These are phyloP conservation scores for Henricia sp. DNA, from an alignment of 53 echinoderm and acorn worm species.

Conservation along the genomic window DNA sequence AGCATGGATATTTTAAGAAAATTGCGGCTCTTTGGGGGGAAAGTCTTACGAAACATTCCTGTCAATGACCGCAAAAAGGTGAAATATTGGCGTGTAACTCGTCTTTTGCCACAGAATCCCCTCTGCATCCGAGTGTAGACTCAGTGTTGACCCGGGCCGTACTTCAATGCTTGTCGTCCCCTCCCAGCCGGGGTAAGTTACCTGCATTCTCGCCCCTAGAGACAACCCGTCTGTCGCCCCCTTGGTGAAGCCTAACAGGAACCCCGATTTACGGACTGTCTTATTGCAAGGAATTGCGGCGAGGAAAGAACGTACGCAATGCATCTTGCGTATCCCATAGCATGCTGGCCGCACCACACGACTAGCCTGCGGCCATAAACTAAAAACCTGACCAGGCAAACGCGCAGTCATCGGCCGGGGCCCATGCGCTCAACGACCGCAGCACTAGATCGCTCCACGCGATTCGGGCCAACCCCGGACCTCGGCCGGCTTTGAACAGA, in stretches of 20 bases:
- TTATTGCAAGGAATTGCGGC: background rate
- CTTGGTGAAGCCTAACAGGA: constrained; percentile 36
- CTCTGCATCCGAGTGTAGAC: constrained; percentile 15
- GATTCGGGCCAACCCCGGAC: constrained; percentile 19
- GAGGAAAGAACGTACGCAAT: too few relatives aligned
- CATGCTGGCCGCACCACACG: background rate
- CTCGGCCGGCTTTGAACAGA: constrained; percentile 56
- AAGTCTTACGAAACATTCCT: too few relatives aligned
- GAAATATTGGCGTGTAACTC: constrained; percentile 1
- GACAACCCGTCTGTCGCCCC: constrained; percentile 43
- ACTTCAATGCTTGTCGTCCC: background rate
- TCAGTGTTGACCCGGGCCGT: constrained; percentile 17
- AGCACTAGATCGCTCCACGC: background rate
- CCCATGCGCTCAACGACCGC: background rate
- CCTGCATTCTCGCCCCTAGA: constrained; percentile 5
- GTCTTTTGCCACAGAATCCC: constrained; percentile 38
- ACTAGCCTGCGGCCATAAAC: background rate
- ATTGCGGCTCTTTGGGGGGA: too few relatives aligned
- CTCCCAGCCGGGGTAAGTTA: constrained; percentile 8
- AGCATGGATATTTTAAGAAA: too few relatives aligned
- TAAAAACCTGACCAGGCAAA: background rate
- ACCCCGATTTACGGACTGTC: too few relatives aligned
- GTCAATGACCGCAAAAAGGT: too few relatives aligned
- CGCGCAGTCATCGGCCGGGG: constrained; percentile 11
- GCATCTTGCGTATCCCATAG: background rate